Base-by-base conservation (phyloP, 2,888 invertebrate species). In the Synergus japonicus region DNA sequence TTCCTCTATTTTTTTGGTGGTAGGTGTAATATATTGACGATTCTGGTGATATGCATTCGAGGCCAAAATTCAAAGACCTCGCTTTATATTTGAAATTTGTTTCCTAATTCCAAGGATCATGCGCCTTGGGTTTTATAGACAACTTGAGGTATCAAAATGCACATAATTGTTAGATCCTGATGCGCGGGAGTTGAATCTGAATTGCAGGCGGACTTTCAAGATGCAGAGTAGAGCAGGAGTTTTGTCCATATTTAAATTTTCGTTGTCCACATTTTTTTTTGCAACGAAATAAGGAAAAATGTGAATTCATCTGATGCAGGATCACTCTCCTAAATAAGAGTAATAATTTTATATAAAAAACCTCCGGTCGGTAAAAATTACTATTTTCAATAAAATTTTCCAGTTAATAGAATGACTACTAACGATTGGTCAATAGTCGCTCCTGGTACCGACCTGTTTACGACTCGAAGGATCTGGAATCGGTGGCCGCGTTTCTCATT, bases 101-200 rank as follows among this genome's bases (percentile, higher is more conserved):
- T 54, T 29, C 10, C 37, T 4, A 73, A 37, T 37, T 37, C 37
- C 37, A 37, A 73, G 73, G 54, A 73, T 73, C 54, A 54, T 73
- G 73, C 4, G 49, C 29, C 49, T 37, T 73, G 15, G 73, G 41
- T 12, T 41, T 29, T 29, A 29, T 54, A 54, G 54, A 2, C 54
- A n/a, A n/a, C n/a, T 13, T 29, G 15, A n/a, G 13, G 54, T 73
- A 80, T 80, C 80, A 78, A 78, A 66, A 80, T 80, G 80, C 73
- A 80, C 80, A 80, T 80, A 80, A 78, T 80, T 80, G 54, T 22
- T 13, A 29, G 44, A 69, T 63, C 80, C 66, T 77, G 58, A 78
- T 67, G 80, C 80, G 80, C 65, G 80, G 67, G 80, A 67, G 78
- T 44, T 78, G 44, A 77, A 80, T 80, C 78, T 80, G 78, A 80